Evolutionary conservation across 1,140 invertebrate species (phyloP), one percentile per base, ranked within the genome.

Genomic region (Mesaphorura yosii): DNA sequence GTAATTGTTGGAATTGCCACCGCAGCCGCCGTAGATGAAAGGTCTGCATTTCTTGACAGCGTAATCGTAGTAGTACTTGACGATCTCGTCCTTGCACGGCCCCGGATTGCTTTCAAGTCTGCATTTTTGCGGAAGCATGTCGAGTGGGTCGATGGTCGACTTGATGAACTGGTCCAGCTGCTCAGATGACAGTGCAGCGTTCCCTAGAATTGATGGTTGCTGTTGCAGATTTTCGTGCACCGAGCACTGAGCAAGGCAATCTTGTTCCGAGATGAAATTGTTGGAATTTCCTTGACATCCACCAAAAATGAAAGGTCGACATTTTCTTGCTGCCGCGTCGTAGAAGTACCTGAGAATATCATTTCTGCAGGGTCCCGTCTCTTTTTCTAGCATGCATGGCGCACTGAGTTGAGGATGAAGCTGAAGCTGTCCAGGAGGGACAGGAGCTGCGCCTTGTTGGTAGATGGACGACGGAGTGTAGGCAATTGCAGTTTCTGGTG

Each of bases 241-340:
- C 23, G 23, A 26, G 22, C 44, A 46, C 23, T 4, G 6, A 19
- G 19, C 15, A 7, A 48, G 19, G 25, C 60, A 62, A 25, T 58
- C 55, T 5, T 55, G 19, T 25, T 58, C 53, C 1, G 53, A 48
- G 14, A 41, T 20, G 22, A 58, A 62, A 51, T 62, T 62, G 27
- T 62, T 62, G 7, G 40, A 29, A 39, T 62, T 55, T 10, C 53
- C 60, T 45, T 59, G 51, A 47, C 60, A 62, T 1, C 60, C 60
- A 17, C 60, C 60, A 39, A 51, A 62, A 55, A 62, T 62, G 40
- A 62, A 62, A 4, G 57, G 57, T 37, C 55, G 26, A 25, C 60
- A 62, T 46, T 51, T 54, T 14, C 46, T 38, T 2, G 49, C 19
- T 6, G 10, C 37, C 4, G 39, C 15, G 34, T 63, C 61, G 41